Conservation (phyloP, 2,888 invertebrate species). For the Petrolisthes manimaculis region DNA sequence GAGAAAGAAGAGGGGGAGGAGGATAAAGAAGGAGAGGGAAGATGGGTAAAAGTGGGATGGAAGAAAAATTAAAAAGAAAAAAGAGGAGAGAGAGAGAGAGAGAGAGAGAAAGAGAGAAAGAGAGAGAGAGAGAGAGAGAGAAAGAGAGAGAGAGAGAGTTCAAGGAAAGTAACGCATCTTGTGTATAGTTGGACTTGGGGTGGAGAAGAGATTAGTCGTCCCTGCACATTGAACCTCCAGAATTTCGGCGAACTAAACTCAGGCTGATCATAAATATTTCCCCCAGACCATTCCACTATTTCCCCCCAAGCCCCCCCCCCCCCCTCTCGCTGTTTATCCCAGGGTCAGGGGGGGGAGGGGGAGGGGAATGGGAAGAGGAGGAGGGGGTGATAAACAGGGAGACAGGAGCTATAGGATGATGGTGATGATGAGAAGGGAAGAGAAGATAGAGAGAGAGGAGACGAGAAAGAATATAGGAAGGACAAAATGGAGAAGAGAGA, state of each 20-base stretch:
- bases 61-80: neutral
- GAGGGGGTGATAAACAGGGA: neutral
- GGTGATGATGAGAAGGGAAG: neutral
- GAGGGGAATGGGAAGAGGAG: neutral
- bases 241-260: too few relatives aligned
- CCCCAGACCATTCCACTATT: too few relatives aligned
- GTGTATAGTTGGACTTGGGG: too few relatives aligned
- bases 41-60: too few relatives aligned
- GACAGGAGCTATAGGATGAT: too few relatives aligned
- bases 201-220: too few relatives aligned
- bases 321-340: neutral
- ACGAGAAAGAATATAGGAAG: neutral
- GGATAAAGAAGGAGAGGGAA: neutral
- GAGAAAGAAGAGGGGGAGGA: neutral
- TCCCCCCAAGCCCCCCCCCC: too few relatives aligned
- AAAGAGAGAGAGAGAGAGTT: neutral
- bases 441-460: neutral
- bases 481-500: neutral
- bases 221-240: too few relatives aligned
- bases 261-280: too few relatives aligned
- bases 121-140: too few relatives aligned
- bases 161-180: neutral
- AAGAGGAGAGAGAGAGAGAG: neutral
- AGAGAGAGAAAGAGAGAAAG: neutral
- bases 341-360: neutral